Base-by-base conservation (phyloP, 2,797 vertebrate species). In the Dryobates pubescens region DNA sequence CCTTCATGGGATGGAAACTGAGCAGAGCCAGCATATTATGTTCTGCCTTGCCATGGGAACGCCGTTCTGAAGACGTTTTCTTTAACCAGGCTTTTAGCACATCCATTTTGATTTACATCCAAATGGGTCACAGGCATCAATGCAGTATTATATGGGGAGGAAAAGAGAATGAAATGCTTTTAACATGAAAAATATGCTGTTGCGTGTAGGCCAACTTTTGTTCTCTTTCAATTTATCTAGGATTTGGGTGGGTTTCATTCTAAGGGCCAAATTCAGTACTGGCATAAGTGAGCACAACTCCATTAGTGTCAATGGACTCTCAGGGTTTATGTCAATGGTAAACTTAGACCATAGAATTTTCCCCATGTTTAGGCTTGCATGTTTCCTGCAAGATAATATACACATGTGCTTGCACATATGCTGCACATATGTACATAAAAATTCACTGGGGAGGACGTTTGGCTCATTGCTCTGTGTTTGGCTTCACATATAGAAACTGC, bases 61-160 rank as follows among this genome's bases (percentile, higher is more conserved):
- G 3, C 59, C 67, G 57, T 41, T 92, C 85, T 1, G 29, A 90
- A 88, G 92, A 92, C 41, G 16, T 93, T 94, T 96, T 90, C 82
- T 91, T 89, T 91, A 95, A 95, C 76, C 85, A 92, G 80, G 73
- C 85, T 96, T 94, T 95, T 96, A 92, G 94, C 89, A 89, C 92
- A 93, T 95, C 82, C 89, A 95, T 94, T 94, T 95, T 95, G 93
- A 94, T 96, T 95, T 96, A 89, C 64, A 86, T 92, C 93, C 91
- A 92, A 94, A 92, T 92, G 93, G 92, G 93, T 84, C 80, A 84
- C 90, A 96, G 87, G 56, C 91, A 90, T 94, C 93, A 94, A 80
- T 90, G 84, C 65, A 83, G 88, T 77, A 90, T 90, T 95, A 93
- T 89, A 90, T 87, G 70, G 70, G 64, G 68, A 83, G 83, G 81